Evolutionary conservation across 2,888 invertebrate species (phyloP), one percentile per base, ranked within the genome.

Genomic region (Acrobasis consociella): DNA sequence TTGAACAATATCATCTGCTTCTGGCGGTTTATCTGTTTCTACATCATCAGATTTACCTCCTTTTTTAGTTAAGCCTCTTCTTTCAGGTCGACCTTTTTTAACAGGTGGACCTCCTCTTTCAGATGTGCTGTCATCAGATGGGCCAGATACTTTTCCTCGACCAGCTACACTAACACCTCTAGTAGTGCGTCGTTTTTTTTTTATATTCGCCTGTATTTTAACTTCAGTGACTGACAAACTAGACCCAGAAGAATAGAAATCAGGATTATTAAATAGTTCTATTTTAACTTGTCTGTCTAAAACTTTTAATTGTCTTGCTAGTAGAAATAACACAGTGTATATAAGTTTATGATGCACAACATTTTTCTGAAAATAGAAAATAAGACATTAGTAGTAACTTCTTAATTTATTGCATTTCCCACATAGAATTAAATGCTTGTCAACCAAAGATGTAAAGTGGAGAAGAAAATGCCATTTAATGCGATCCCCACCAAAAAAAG

Each of bases 271-370:
- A 15, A 65, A 71, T 0, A 82, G 56, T 55, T 78, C 75, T n/a
- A 90, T 61, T 69, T 73, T 73, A 0, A 91, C 87, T 31, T 75
- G 81, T 67, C 90, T 81, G 62, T 87, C 85, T 66, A 90, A 75
- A 17, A 91, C 56, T 66, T 86, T 74, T 46, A 89, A 66, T 71
- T 90, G 89, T 70, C 83, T 82, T 53, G 91, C 91, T 17, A 91
- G 70, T 13, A 91, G 75, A 60, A 76, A 82, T 13, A 91, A 73
- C 63, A 91, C 69, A 0, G 87, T 80, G 69, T 90, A 86, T 60
- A 91, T 73, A 22, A 87, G 77, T 71, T 88, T 90, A 65, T 89
- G 89, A 68, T 91, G 81, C 9, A 91, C 85, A 0, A 73, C 65
- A 65, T 89, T 90, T 10, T 53, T 67, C 91, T 91, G 71, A 52